phyloP scores from a whole-genome alignment of 2,888 invertebrate species.

The Cryptocephalus moraei region DNA sequence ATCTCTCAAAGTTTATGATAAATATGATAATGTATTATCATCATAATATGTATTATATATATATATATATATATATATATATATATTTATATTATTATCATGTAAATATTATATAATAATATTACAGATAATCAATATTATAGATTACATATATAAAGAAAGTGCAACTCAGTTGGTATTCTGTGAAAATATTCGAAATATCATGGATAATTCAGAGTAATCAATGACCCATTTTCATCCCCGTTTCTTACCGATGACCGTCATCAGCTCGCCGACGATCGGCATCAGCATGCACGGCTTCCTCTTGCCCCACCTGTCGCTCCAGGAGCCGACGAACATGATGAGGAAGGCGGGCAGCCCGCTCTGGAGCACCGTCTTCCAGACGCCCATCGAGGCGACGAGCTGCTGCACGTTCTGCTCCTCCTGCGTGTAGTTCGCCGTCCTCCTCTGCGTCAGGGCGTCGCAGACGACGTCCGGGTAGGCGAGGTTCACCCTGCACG shows the following conservation, averaged over 20 bases:
- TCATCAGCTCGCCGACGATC: constrained; percentile 69
- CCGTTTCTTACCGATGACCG: constrained; percentile 49
- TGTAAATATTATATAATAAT: too few relatives aligned
- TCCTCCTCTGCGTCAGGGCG: constrained; percentile 63
- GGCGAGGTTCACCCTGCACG: constrained; percentile 70
- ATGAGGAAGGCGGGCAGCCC: constrained; percentile 71
- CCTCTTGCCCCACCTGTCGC: constrained; percentile 56
- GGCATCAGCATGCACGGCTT: constrained; percentile 78
- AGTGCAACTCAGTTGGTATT: too few relatives aligned
- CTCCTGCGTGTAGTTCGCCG: constrained; percentile 51
- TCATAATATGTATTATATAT: too few relatives aligned
- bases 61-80: too few relatives aligned
- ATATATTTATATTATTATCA: too few relatives aligned
- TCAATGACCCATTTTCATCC: too few relatives aligned
- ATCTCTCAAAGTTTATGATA: too few relatives aligned
- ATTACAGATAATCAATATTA: too few relatives aligned
- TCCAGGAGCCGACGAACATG: constrained; percentile 73
- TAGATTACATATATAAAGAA: too few relatives aligned
- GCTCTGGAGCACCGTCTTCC: constrained; percentile 79
- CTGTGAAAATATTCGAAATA: too few relatives aligned
- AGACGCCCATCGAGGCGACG: constrained; percentile 72
- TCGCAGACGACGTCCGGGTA: constrained; percentile 66
- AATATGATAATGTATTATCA: too few relatives aligned
- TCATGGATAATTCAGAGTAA: too few relatives aligned
- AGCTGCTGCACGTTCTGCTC: constrained; percentile 59